phyloP scores from a whole-genome alignment of 2,113 vertebrate genomes.

The Lamprotornis superbus region DNA sequence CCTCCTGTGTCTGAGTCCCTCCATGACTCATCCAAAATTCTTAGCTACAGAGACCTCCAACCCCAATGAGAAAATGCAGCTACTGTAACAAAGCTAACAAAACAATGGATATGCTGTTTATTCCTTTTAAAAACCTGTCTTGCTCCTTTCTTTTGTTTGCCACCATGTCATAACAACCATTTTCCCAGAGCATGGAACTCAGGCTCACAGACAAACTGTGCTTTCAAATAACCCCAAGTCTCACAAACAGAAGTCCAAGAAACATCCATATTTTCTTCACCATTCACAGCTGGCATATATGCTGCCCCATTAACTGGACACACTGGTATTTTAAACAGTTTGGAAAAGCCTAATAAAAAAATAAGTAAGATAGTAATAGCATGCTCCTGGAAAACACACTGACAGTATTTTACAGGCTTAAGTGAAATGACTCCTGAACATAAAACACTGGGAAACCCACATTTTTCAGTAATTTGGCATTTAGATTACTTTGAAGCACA shows the following conservation, averaged over 20 bases:
- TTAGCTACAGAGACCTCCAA: not conserved
- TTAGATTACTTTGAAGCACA: not conserved
- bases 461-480: not conserved
- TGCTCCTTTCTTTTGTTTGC: not conserved
- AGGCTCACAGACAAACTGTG: not conserved
- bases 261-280: not conserved
- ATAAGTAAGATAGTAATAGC: not conserved
- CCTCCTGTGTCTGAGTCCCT: not conserved
- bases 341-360: not conserved
- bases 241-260: not conserved
- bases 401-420: not conserved
- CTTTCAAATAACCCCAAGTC: not conserved
- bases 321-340: not conserved
- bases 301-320: not conserved
- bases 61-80: not conserved
- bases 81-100: not conserved
- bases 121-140: not conserved
- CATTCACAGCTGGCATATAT: not conserved
- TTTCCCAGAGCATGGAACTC: not conserved
- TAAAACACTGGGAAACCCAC: accelerated
- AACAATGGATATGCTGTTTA: not conserved
- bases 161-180: not conserved
- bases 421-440: not conserved
- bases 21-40: not conserved
- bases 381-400: not conserved